phyloP scores from a whole-genome alignment of 2,797 vertebrate species.

The Pogonophryne albipinna region DNA sequence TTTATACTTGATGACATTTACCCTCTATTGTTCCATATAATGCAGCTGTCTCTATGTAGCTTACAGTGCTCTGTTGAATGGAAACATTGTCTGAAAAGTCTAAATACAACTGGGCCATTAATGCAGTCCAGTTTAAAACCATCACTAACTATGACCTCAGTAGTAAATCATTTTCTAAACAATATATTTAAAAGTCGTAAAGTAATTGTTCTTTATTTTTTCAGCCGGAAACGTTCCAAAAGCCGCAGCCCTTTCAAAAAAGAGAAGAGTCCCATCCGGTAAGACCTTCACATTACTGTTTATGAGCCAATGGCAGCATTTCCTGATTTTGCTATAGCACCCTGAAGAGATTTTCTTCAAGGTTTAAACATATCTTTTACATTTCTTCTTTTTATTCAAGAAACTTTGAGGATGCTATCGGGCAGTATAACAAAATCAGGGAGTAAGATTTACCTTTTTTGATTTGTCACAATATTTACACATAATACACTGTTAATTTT shows the following conservation, averaged over 20 bases:
- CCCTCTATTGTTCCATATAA: no score
- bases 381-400: constrained; percentile 1
- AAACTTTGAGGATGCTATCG: not conserved
- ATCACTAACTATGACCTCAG: not conserved
- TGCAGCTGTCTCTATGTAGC: not conserved
- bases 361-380: constrained; percentile 4
- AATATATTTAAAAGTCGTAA: not conserved
- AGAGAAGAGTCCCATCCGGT: constrained; percentile 98
- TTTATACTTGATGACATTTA: not conserved
- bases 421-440: not conserved
- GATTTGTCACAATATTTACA: not conserved
- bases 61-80: not conserved
- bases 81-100: not conserved
- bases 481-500: not conserved
- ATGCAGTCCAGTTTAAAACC: not conserved
- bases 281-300: constrained; percentile 25
- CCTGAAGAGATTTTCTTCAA: not conserved
- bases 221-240: constrained; percentile 89
- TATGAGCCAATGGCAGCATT: not conserved
- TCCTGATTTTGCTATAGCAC: not conserved
- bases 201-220: constrained; percentile 13
- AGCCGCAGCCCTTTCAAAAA: constrained; percentile 96
- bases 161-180: not conserved
- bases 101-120: not conserved
- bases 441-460: not conserved